phyloP scores from a whole-genome alignment of 2,888 invertebrate species.

The Adelphocoris suturalis region DNA sequence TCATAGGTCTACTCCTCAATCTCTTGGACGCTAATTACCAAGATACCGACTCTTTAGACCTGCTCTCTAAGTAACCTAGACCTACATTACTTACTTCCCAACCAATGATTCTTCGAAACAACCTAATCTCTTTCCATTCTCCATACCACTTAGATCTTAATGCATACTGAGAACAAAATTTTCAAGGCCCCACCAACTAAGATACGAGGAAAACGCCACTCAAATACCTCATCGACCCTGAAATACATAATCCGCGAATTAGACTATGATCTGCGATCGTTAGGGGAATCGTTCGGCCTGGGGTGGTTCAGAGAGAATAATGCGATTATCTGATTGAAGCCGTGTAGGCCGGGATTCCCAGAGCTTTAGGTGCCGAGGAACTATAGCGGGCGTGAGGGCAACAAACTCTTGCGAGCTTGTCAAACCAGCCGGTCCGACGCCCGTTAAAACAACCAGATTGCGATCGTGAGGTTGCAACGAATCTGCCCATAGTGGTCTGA shows the following conservation, averaged over 20 bases:
- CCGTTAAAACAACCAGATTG: background rate
- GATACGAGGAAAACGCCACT: background rate
- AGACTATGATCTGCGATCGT: background rate
- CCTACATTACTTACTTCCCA: too few relatives aligned
- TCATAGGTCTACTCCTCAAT: too few relatives aligned
- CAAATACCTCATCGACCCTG: background rate
- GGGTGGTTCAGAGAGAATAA: background rate
- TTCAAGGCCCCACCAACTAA: background rate
- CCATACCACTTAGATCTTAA: background rate
- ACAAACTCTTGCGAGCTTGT: background rate
- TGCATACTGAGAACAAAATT: background rate
- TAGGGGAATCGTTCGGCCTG: background rate
- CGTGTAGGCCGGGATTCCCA: background rate
- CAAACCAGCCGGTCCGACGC: background rate
- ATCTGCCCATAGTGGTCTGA: too few relatives aligned
- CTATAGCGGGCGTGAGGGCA: background rate
- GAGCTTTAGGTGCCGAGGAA: background rate
- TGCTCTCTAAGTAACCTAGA: too few relatives aligned
- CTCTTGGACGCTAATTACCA: too few relatives aligned
- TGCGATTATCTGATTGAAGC: background rate
- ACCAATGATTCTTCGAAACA: too few relatives aligned
- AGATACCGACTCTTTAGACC: too few relatives aligned
- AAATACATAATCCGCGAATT: background rate
- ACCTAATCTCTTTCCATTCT: too few relatives aligned
- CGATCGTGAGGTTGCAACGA: too few relatives aligned